Conservation (phyloP, 2,113 vertebrate species). For the Seriola rivoliana region DNA sequence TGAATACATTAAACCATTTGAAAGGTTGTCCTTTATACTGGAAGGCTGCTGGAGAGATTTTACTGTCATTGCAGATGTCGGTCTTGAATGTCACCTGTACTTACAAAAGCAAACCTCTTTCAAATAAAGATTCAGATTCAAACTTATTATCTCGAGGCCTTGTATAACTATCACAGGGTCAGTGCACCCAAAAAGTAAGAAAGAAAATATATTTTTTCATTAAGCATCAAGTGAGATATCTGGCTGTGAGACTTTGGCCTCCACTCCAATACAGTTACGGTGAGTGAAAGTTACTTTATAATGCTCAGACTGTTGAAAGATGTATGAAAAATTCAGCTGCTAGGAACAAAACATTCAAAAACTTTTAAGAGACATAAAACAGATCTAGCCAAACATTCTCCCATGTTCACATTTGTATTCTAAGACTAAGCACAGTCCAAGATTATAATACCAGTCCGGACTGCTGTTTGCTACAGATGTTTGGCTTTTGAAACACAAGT, state of each 20-base stretch:
- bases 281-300: neutral
- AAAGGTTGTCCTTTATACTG: neutral
- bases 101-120: neutral
- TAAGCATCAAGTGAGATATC: neutral
- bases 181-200: neutral
- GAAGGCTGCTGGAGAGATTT: neutral
- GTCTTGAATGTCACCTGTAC: neutral
- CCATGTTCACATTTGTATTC: neutral
- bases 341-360: neutral
- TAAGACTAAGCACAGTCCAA: neutral
- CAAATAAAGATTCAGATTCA: neutral
- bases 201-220: neutral
- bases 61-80: neutral
- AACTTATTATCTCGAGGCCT: neutral
- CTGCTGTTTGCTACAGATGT: conserved; percentile 37
- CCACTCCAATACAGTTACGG: neutral
- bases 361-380: neutral
- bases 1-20: neutral
- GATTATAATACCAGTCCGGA: neutral
- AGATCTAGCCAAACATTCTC: neutral
- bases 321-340: neutral
- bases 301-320: neutral
- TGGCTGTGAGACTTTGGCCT: neutral
- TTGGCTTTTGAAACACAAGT: conserved; percentile 35
- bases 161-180: neutral